Conservation (phyloP, 1,140 invertebrate species). For the Apis laboriosa region DNA sequence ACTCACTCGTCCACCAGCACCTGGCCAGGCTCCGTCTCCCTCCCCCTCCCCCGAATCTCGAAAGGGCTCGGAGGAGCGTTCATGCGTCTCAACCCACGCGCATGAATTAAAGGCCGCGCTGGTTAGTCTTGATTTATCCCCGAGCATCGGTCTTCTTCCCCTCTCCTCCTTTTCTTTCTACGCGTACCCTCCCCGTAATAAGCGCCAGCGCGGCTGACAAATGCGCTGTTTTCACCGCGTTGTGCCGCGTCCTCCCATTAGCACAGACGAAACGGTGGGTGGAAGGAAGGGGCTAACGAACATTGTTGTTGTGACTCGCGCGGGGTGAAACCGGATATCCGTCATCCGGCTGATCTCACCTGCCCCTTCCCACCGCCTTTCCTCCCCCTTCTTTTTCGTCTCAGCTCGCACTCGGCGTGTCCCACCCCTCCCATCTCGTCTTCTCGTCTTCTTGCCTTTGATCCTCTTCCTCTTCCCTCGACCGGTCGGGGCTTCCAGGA, state of each 20-base stretch:
- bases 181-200: constrained; percentile 54
- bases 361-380: not conserved
- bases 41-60: not conserved
- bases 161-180: constrained; percentile 67
- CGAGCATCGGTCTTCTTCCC: constrained; percentile 69
- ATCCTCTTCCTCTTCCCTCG: not conserved
- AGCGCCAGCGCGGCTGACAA: constrained; percentile 70
- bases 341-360: constrained; percentile 68
- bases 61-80: constrained; percentile 6
- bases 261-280: constrained; percentile 64
- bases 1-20: too few species aligned
- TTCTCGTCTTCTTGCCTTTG: constrained; percentile 2
- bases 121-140: constrained; percentile 77
- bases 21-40: not conserved
- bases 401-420: too few species aligned
- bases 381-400: constrained; percentile 1
- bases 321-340: constrained; percentile 76
- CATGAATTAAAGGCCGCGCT: constrained; percentile 73
- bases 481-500: not conserved
- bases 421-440: too few species aligned
- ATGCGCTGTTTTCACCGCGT: constrained; percentile 73
- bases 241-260: constrained; percentile 62
- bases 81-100: constrained; percentile 69
- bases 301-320: constrained; percentile 79
- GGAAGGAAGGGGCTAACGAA: constrained; percentile 70